Evolutionary conservation across 2,113 vertebrate genomes (phyloP).

Genomic region (Microtus richardsoni): DNA sequence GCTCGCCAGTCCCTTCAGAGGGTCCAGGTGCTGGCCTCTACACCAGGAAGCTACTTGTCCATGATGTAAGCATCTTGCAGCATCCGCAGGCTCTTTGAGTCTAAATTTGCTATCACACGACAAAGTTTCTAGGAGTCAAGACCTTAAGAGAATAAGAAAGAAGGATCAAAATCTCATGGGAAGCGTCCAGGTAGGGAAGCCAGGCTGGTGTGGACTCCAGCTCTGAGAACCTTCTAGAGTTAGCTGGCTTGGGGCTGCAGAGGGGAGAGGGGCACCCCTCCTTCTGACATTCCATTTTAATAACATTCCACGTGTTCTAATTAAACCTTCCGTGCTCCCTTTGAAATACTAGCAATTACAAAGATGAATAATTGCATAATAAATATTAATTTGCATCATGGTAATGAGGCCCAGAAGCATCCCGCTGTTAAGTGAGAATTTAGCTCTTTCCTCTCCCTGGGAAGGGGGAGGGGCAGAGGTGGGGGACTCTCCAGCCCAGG

Average conservation of each 20-base stretch:
- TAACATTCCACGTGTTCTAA: constrained; percentile 69
- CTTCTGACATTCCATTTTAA: constrained; percentile 37
- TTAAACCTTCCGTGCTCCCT: constrained; percentile 67
- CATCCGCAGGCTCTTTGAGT: rapidly evolving
- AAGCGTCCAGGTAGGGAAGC: neutral
- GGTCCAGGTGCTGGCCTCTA: neutral
- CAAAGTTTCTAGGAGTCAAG: neutral
- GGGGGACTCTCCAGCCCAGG: neutral
- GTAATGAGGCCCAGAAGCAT: constrained; percentile 67
- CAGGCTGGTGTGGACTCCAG: rapidly evolving
- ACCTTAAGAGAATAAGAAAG: neutral
- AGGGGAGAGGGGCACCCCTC: neutral
- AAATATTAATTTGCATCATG: constrained; percentile 79
- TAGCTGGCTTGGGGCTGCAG: neutral
- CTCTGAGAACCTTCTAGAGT: neutral
- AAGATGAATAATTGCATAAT: constrained; percentile 81
- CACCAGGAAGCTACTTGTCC: neutral
- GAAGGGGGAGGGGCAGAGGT: no score
- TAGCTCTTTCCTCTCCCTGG: neutral
- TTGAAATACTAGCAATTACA: constrained; percentile 77
- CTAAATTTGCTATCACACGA: rapidly evolving
- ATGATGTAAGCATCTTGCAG: rapidly evolving
- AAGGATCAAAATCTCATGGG: rapidly evolving
- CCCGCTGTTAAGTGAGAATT: constrained; percentile 62
- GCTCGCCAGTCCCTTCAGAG: neutral